Conservation (phyloP, 2,797 vertebrate genomes). For the Myiotriccus ornatus region DNA sequence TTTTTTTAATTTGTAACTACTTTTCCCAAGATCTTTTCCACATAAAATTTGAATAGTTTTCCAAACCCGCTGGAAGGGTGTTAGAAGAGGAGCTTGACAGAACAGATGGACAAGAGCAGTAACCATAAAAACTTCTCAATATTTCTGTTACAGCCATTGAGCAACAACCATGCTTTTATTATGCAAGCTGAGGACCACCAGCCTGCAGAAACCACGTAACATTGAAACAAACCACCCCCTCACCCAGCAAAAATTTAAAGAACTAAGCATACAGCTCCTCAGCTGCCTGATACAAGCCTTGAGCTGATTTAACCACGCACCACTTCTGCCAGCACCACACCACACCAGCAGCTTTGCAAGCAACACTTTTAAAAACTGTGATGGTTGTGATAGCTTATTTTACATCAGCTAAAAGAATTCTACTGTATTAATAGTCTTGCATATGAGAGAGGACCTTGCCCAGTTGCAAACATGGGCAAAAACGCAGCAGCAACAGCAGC, state of each 20-base stretch:
- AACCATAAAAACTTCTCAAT: not conserved
- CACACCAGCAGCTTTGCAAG: not conserved
- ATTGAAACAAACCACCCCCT: not conserved
- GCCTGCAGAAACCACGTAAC: not conserved
- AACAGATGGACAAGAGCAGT: not conserved
- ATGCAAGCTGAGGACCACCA: not conserved
- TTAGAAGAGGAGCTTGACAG: not conserved
- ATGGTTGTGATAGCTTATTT: not conserved
- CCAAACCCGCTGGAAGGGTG: not conserved
- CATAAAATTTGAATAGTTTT: not conserved
- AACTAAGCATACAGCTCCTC: not conserved
- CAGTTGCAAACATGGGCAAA: not conserved
- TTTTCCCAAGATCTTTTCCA: not conserved
- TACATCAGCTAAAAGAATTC: not conserved
- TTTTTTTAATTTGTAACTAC: not conserved
- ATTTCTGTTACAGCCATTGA: not conserved
- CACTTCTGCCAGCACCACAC: not conserved
- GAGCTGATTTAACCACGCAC: not conserved
- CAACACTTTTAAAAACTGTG: not conserved
- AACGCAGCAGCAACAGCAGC: not conserved
- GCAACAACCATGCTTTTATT: not conserved
- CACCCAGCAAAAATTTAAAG: not conserved
- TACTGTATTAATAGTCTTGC: not conserved
- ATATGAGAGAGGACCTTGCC: not conserved
- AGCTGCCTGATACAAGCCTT: not conserved